Evolutionary conservation across 2,888 invertebrate genomes (phyloP), one percentile per base, ranked within the genome.

Genomic region (Blastobasis lacticolella): DNA sequence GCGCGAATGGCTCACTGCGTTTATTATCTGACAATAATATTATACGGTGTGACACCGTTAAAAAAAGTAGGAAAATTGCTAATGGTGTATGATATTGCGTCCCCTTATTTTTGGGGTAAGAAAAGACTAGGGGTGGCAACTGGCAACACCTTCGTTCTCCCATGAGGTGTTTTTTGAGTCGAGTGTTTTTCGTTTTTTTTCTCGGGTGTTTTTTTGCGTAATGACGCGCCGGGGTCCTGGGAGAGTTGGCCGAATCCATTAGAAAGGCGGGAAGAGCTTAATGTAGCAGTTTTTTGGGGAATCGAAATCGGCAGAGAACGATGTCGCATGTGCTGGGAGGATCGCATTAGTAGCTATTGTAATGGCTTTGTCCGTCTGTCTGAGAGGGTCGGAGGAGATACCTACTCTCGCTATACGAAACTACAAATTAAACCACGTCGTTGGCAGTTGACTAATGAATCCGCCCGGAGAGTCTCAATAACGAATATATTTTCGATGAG

Each of bases 51-150:
- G 84, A 87, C 87, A 85, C 78, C 81, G 87, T 87, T 86, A 88
- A 88, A 88, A 87, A 89, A 88, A 81, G 84, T 46, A 81, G 71
- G 78, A 76, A 88, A 87, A 88, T 88, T 82, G 88, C 84, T 88
- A 89, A 89, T 89, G 89, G 89, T 85, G 88, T 88, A 88, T 89
- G 88, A 89, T 90, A 90, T 90, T 90, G 89, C 89, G 85, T 88
- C 87, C 87, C 87, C 78, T 78, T 66, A 76, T 76, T 78, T 74
- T 75, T 78, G 68, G 85, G 82, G 85, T 77, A 85, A 84, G 83
- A 79, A 81, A 81, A 81, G 78, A 75, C 75, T 75, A 75, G 85
- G 86, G 86, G 23, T 23, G 23, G 23, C 23, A 23, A 23, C 23
- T 81, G 84, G 86, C 69, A 78, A 81, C 87, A 87, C 87, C 87